Evolutionary conservation across 2,113 vertebrate genomes (phyloP).

Genomic region (Hipposideros armiger): DNA sequence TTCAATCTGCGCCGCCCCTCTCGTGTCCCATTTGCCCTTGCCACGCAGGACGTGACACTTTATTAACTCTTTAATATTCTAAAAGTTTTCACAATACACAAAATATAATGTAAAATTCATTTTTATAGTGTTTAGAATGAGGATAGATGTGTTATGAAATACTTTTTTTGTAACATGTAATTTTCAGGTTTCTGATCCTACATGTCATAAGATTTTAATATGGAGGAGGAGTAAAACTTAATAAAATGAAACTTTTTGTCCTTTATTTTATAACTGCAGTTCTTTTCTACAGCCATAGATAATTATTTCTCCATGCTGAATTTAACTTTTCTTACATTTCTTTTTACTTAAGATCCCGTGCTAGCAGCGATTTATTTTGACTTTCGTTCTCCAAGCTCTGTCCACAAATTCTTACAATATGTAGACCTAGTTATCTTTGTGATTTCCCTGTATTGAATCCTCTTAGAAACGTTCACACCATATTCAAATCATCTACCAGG

Average conservation of each 20-base stretch:
- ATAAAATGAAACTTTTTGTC: neutral
- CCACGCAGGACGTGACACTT: too few species aligned
- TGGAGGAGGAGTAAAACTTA: neutral
- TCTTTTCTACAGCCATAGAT: neutral
- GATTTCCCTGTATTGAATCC: slow-evolving; percentile 46
- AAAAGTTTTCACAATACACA: neutral
- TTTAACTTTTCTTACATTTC: neutral
- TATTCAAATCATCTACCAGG: slow-evolving; percentile 51
- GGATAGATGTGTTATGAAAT: neutral
- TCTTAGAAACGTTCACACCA: slow-evolving; percentile 12
- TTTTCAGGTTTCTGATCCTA: neutral
- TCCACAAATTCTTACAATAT: neutral
- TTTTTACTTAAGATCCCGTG: neutral
- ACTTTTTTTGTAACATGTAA: neutral
- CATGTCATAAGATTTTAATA: neutral
- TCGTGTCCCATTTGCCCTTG: too few species aligned
- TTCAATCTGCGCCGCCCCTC: too few species aligned
- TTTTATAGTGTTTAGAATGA: neutral
- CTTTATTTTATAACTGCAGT: neutral
- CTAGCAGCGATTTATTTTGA: slow-evolving; percentile 47
- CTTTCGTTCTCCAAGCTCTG: neutral
- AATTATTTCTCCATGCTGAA: neutral
- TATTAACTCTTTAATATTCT: neutral
- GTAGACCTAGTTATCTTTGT: slow-evolving; percentile 30
- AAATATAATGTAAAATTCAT: neutral